Evolutionary conservation across 1,140 invertebrate genomes (phyloP), one percentile per base, ranked within the genome.

Genomic region (Drosophila bocqueti): DNA sequence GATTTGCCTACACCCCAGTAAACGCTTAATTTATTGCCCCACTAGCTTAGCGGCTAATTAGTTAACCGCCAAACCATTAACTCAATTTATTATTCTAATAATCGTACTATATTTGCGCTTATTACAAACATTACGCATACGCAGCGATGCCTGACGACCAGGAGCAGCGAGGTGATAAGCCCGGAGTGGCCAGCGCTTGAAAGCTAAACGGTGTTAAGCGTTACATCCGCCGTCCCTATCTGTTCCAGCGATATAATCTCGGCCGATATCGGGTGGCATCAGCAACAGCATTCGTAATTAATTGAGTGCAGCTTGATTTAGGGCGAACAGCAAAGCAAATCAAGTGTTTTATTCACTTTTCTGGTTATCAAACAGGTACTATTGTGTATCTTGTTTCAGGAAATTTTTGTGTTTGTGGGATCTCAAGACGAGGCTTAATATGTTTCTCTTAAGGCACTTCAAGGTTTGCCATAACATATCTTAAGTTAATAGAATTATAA

Each of bases 181-280:
- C 15, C 29, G 16, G 49, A 68, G 54, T 76, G 79, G 67, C 68
- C 72, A 50, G 55, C 40, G 34, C 36, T 58, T 62, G 58, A 83
- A 67, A 71, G 81, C 72, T 64, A 83, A 83, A 80, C 29, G 81
- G 21, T 76, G 81, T 83, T 66, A 65, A 83, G 63, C 76, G 74
- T 52, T 71, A 50, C 73, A 54, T 34, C 62, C 47, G 38, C 40
- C 54, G 15, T 21, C 21, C 38, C n/a, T 55, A 71, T 76, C 76
- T 29, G 26, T 29, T 29, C 38, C 15, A 9, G 5, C 7, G n/a
- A 47, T 38, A 18, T 52, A 34, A 79, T 79, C 67, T 79, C 45
- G 11, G 11, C n/a, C 16, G n/a, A 24, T 50, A 61, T 61, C 54
- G 36, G 15, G 0, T 55, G 52, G 18, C 18, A 42, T 38, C 16